A percentile compares a stretch with the other conserved stretches of the same genome.
phyloP scores from a whole-genome alignment of 2,888 invertebrate species.

The Limenitis arthemis region DNA sequence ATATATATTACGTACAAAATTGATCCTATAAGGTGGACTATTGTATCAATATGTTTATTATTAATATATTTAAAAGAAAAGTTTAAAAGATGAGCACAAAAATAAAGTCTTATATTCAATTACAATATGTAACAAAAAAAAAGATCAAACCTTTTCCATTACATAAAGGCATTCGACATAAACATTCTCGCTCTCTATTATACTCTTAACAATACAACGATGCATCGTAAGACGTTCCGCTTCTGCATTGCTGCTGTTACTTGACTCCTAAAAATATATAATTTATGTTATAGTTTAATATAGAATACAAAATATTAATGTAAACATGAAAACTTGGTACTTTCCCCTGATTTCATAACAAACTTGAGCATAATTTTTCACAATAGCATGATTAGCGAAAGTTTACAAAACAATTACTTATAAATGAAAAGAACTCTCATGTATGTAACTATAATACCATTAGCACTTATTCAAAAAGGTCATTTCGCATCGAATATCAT shows the following conservation, averaged over 20 bases:
- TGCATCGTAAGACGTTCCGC: conserved; percentile 89
- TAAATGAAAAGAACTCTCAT: background rate
- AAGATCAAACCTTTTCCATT: conserved; percentile 80
- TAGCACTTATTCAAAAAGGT: background rate
- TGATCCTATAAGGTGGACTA: no score
- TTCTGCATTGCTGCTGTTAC: conserved; percentile 72
- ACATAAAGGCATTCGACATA: conserved; percentile 93
- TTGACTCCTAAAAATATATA: conserved; percentile 43
- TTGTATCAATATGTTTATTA: no score
- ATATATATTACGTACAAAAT: no score
- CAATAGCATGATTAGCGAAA: conserved; percentile 1
- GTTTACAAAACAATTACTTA: conserved; percentile 1
- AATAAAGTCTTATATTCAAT: background rate
- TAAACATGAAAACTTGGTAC: background rate
- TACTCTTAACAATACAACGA: conserved; percentile 89
- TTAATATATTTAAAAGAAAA: background rate
- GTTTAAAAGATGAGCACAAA: background rate
- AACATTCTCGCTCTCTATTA: conserved; percentile 91
- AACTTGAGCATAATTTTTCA: background rate
- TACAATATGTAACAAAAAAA: background rate
- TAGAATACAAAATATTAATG: background rate
- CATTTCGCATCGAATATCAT: background rate
- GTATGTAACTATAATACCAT: background rate
- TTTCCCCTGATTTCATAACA: conserved; percentile 7
- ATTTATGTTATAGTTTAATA: background rate